Conservation (phyloP, 2,113 vertebrate species). For the Ameiurus melas region DNA sequence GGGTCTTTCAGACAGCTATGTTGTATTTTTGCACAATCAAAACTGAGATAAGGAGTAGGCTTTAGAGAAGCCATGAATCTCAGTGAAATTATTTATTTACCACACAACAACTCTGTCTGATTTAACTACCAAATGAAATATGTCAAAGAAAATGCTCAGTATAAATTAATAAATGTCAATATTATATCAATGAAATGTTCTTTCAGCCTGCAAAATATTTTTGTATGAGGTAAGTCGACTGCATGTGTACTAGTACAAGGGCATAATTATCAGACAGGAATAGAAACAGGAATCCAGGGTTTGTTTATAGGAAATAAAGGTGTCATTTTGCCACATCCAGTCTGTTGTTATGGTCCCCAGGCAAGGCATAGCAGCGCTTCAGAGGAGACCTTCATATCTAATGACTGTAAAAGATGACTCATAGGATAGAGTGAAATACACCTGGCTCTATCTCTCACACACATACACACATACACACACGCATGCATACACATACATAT, state of each 20-base stretch:
- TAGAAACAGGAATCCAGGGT: constrained; percentile 29
- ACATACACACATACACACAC: neutral
- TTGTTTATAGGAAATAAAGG: constrained; percentile 51
- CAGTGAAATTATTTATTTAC: neutral
- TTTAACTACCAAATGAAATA: neutral
- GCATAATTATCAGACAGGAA: constrained; percentile 28
- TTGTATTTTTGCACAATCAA: neutral
- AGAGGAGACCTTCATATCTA: constrained; percentile 51
- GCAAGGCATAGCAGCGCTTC: constrained; percentile 44
- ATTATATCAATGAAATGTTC: neutral
- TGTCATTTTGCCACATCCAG: constrained; percentile 45
- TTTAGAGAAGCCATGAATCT: neutral
- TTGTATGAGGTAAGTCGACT: neutral
- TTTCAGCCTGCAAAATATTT: neutral
- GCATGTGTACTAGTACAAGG: neutral
- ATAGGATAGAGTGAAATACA: constrained; percentile 49
- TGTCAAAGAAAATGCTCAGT: neutral
- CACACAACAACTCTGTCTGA: neutral
- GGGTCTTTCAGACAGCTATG: neutral
- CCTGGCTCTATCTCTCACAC: constrained; percentile 36
- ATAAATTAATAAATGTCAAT: constrained; percentile 4
- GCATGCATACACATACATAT: neutral
- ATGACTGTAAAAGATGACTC: constrained; percentile 57
- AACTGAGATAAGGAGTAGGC: neutral
- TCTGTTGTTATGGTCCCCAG: constrained; percentile 55